Conservation (phyloP, 1,140 invertebrate species). For the Macrostomum lignano region DNA sequence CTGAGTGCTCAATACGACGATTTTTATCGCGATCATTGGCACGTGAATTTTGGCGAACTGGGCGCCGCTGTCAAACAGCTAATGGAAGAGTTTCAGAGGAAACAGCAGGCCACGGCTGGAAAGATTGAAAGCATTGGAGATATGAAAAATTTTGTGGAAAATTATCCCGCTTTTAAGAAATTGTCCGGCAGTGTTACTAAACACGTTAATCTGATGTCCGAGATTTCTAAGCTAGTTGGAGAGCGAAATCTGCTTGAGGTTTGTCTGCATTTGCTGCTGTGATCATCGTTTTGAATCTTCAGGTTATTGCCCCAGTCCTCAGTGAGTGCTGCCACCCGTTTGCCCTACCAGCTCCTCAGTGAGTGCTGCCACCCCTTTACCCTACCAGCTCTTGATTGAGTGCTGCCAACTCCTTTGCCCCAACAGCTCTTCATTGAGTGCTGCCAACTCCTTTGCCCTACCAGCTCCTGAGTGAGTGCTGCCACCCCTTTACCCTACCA, state of each 20-base stretch:
- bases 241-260: neutral
- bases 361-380: too few species aligned
- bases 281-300: too few species aligned
- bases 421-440: too few species aligned
- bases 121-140: slow-evolving; percentile 72
- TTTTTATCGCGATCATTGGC: slow-evolving; percentile 86
- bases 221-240: slow-evolving; percentile 38
- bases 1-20: slow-evolving; percentile 75
- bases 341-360: too few species aligned
- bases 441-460: too few species aligned
- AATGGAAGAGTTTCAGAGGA: slow-evolving; percentile 87
- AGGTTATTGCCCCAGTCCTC: too few species aligned
- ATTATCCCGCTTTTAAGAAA: slow-evolving; percentile 94
- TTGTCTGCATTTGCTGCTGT: too few species aligned
- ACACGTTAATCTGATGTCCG: slow-evolving; percentile 77
- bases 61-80: slow-evolving; percentile 77
- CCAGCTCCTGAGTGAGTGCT: too few species aligned
- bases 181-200: slow-evolving; percentile 89
- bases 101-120: slow-evolving; percentile 47
- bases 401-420: too few species aligned
- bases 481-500: too few species aligned
- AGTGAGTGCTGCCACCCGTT: too few species aligned
- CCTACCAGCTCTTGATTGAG: too few species aligned
- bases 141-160: slow-evolving; percentile 94
- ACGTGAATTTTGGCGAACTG: slow-evolving; percentile 87